These are phyloP conservation scores for Drosophila insularis DNA, from an alignment of 1,140 invertebrate genomes.

Conservation along the genomic window DNA sequence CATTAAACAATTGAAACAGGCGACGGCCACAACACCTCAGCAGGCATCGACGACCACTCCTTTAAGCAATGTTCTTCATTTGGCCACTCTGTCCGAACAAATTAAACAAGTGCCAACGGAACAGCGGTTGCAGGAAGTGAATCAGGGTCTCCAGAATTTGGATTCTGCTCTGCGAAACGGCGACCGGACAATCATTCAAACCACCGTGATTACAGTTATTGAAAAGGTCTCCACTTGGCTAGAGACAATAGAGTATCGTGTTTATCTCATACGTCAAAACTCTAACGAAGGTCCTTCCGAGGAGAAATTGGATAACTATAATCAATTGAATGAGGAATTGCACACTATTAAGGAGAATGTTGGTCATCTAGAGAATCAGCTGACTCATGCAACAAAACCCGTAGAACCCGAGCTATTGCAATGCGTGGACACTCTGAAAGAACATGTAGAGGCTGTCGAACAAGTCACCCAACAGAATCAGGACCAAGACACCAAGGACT, in stretches of 20 bases:
- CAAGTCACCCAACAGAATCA: conserved; percentile 86
- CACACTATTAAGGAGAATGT: conserved; percentile 83
- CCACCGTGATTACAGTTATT: conserved; percentile 88
- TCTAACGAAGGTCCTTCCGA: conserved; percentile 84
- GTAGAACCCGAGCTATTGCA: conserved; percentile 83
- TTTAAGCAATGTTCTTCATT: conserved; percentile 84
- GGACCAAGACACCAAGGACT: conserved; percentile 84
- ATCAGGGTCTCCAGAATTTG: conserved; percentile 85
- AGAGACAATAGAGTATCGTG: conserved; percentile 91
- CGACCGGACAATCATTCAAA: conserved; percentile 86
- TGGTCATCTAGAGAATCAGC: conserved; percentile 81
- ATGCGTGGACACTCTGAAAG: conserved; percentile 83
- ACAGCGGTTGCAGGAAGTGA: conserved; percentile 84
- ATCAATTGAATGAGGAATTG: conserved; percentile 82
- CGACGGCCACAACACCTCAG: conserved; percentile 49
- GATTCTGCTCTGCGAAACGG: conserved; percentile 85
- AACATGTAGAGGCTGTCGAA: conserved; percentile 85
- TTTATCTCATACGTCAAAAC: conserved; percentile 86
- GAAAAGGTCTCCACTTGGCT: conserved; percentile 91
- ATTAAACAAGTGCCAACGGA: conserved; percentile 84
- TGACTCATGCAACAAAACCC: conserved; percentile 83
- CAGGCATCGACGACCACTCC: conserved; percentile 38
- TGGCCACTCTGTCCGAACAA: conserved; percentile 85
- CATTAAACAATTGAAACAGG: conserved; percentile 64
- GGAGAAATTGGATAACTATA: conserved; percentile 83